These are phyloP conservation scores for Acronicta alni DNA, from an alignment of 2,888 invertebrate genomes.

Conservation along the genomic window DNA sequence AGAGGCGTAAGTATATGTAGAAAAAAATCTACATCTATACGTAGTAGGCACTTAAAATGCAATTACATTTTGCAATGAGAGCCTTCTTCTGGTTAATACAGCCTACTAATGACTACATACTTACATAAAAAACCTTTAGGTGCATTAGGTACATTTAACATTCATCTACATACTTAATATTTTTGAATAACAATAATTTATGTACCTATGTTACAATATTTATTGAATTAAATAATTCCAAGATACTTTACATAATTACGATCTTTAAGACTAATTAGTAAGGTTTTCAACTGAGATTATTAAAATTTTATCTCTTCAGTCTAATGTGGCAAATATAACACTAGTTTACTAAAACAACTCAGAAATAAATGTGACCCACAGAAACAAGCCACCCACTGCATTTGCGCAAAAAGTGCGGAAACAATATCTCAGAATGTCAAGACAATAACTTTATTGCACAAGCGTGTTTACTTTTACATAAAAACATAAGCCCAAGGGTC, in stretches of 20 bases:
- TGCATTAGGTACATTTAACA: too few species aligned
- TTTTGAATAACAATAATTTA: too few species aligned
- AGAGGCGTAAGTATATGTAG: constrained; percentile 34
- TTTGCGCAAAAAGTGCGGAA: constrained; percentile 52
- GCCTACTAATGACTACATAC: too few species aligned
- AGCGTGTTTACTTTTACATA: constrained; percentile 73
- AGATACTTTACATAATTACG: too few species aligned
- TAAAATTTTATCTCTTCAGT: neutral
- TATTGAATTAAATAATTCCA: too few species aligned
- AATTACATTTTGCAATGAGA: constrained; percentile 34
- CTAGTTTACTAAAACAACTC: constrained; percentile 42
- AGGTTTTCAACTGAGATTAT: too few species aligned
- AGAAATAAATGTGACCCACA: constrained; percentile 29
- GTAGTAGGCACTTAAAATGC: constrained; percentile 38
- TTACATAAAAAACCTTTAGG: too few species aligned
- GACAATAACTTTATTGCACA: constrained; percentile 64
- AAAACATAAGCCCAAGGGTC: constrained; percentile 62
- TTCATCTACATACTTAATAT: too few species aligned
- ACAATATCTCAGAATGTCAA: constrained; percentile 60
- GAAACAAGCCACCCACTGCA: constrained; percentile 50
- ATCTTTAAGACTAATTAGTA: too few species aligned
- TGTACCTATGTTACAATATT: too few species aligned
- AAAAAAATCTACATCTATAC: constrained; percentile 18
- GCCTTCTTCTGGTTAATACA: neutral
- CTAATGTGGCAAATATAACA: constrained; percentile 30